A percentile compares a stretch with the other conserved stretches of the same genome.
Conservation (phyloP, 2,113 vertebrate genomes). For the Phyllopteryx taeniolatus region DNA sequence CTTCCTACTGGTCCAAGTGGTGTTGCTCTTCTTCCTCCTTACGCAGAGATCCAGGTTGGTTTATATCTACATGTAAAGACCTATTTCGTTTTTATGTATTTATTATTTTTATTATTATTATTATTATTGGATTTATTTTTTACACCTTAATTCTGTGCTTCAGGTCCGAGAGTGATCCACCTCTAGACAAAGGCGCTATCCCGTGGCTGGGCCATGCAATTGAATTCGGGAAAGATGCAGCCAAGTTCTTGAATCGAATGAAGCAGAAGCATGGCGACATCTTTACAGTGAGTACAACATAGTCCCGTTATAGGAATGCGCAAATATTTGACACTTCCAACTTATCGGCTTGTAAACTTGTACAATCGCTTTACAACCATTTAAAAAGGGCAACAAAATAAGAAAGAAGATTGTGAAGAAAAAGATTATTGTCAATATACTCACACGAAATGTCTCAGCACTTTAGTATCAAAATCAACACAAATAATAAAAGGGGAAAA, state of each 20-base stretch:
- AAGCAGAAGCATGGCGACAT: constrained; percentile 82
- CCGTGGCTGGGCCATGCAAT: constrained; percentile 86
- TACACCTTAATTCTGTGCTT: neutral
- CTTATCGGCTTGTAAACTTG: no score
- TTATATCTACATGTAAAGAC: neutral
- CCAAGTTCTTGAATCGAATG: constrained; percentile 82
- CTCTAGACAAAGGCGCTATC: constrained; percentile 79
- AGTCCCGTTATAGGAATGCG: no score
- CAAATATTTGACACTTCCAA: no score
- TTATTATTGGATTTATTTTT: no score
- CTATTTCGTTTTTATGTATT: no score
- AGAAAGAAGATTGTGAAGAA: neutral
- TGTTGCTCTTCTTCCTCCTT: constrained; percentile 58
- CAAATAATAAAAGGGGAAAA: no score
- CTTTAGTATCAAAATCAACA: no score
- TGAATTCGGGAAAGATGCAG: constrained; percentile 83
- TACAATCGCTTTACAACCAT: neutral
- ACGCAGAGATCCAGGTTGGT: constrained; percentile 66
- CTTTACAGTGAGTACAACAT: constrained; percentile 78
- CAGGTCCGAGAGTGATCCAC: constrained; percentile 78
- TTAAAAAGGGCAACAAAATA: neutral
- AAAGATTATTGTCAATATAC: no score
- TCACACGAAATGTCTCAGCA: no score
- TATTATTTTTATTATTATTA: no score
- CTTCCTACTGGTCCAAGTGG: constrained; percentile 47